Base-by-base conservation (phyloP, 2,888 invertebrate species). In the Leptarthrus brevirostris region DNA sequence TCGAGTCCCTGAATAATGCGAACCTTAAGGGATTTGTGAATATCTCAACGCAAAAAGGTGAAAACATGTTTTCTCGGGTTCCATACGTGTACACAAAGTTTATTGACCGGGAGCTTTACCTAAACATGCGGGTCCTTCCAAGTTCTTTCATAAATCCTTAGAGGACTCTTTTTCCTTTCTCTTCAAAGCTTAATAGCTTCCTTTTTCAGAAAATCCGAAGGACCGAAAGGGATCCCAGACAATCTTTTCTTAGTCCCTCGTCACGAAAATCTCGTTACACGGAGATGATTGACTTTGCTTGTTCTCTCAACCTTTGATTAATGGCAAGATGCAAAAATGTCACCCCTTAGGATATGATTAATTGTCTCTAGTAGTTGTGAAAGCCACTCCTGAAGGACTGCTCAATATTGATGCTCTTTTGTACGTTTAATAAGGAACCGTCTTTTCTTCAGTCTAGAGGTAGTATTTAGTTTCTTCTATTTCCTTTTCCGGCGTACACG, bases 181-280 rank as follows among this genome's bases (percentile, higher is more conserved):
- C 49, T 49, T 8, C 6, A 49, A 16, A 49, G 18, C 20, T 49
- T 49, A 49, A 49, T 49, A 14, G 49, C 49, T 18, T 49, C 20
- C 49, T 49, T 16, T 49, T 16, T 20, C n/a, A 40, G 49, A 49
- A 20, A 20, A n/a, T 49, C 20, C 49, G 12, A 20, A 2, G 49
- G 18, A 49, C 3, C 16, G 49, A 49, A 49, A 49, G 49, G 49
- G 49, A 49, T 49, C 20, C 20, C 16, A 20, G 49, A 49, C 49
- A 49, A 69, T 22, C 69, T 49, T 69, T 69, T 69, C n/a, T 30
- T 18, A 34, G 52, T 24, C 69, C 69, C 69, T 69, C 69, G 69
- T 69, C 69, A 69, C 69, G 69, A 69, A 69, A 69, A 69, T 69
- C 69, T 69, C 69, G 69, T 69, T 69, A 69, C 69, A 69, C 52